Base-by-base conservation (phyloP, 2,888 invertebrate species). In the Monoplex corrugatus region DNA sequence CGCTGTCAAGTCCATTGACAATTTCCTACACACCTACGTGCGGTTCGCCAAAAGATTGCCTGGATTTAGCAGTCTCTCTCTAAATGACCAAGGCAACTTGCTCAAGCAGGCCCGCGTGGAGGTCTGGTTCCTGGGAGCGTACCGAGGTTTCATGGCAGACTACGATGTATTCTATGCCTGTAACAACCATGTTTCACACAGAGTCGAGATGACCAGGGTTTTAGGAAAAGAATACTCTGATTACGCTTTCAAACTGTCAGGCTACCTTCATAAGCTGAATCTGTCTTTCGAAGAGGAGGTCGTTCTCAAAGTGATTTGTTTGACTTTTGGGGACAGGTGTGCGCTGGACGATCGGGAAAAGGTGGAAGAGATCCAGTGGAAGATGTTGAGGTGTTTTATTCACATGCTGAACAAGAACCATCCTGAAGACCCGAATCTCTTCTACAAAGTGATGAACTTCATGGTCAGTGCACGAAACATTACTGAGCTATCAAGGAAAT, bases 91-190 rank as follows among this genome's bases (percentile, higher is more conserved):
- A 50, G 32, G 78, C 57, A 50, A 45, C 43, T 87, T 90, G 50
- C 84, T 90, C 28, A 86, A 87, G 35, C 84, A 72, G 44, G 90
- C 89, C 1, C 87, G 90, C 38, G 89, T 86, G 44, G 90, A 90
- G 86, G 88, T 90, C 35, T 90, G 89, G 89, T 45, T 90, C 23
- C 68, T 90, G 13, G 86, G 89, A 1, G 80, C 90, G 13, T 89
- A 78, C 88, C 88, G 84, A 72, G 88, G 88, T 35, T 44, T 88
- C 63, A 19, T 83, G n/a, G 32, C 32, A 28, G 68, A 88, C 44
- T 44, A 10, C n/a, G 44, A 68, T 16, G 23, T 88, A 83, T 88
- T 88, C 83, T 88, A 68, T 83, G 80, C 88, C 13, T n/a, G 83
- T 28, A 83, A 63, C 83, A 6, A 35, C 38, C 28, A 44, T 83